These are phyloP conservation scores for Sebastes baramenuke DNA, from an alignment of 2,797 vertebrate species.

Conservation along the genomic window DNA sequence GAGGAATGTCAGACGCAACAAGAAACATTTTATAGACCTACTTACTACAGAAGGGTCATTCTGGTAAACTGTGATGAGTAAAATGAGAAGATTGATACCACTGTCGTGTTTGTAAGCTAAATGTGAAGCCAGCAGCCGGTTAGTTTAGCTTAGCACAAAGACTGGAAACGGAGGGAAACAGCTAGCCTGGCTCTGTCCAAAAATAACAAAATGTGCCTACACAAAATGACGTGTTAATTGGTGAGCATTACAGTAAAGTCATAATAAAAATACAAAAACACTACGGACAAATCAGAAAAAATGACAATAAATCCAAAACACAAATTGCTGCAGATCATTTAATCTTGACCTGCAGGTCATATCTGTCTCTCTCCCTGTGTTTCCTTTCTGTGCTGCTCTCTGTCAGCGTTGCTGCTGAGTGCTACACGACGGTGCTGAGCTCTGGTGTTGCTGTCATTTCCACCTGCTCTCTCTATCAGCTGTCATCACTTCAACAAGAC, in stretches of 20 bases:
- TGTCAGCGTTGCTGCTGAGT: slow-evolving; percentile 33
- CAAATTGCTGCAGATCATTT: neutral
- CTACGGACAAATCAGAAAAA: neutral
- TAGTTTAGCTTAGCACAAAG: neutral
- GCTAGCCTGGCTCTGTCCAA: neutral
- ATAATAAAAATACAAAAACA: neutral
- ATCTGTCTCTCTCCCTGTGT: slow-evolving; percentile 6
- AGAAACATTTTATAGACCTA: slow-evolving; percentile 52
- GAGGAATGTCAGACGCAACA: slow-evolving; percentile 71
- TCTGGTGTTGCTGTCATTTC: slow-evolving; percentile 52
- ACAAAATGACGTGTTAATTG: neutral
- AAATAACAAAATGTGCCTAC: neutral
- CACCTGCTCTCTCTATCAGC: slow-evolving; percentile 77
- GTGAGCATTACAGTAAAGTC: neutral
- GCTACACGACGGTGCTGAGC: slow-evolving; percentile 31
- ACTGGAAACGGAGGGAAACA: neutral
- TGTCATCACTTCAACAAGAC: slow-evolving; percentile 73
- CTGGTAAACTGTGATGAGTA: neutral
- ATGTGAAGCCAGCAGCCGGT: neutral
- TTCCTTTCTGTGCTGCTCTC: slow-evolving; percentile 32
- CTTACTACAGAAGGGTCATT: slow-evolving; percentile 15
- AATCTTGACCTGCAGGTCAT: neutral
- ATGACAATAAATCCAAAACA: neutral
- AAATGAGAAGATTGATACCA: neutral
- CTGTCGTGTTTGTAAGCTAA: neutral